phyloP scores from a whole-genome alignment of 2,888 invertebrate genomes.

The Chamaedrilus cognettii region DNA sequence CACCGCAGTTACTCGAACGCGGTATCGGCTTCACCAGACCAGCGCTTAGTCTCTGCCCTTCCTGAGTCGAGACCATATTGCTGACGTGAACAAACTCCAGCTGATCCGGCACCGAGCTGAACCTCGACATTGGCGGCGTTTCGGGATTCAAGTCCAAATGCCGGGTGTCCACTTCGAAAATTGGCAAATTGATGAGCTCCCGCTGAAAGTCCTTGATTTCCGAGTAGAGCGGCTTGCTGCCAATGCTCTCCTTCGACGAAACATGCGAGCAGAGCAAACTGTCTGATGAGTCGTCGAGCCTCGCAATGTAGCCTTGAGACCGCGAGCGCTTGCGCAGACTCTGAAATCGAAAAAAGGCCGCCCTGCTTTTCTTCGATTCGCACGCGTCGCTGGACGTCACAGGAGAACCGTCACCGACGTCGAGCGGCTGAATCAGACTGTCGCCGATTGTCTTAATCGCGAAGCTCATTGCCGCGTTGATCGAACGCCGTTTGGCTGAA shows the following conservation, averaged over 20 bases:
- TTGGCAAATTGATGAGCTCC: conserved; percentile 65
- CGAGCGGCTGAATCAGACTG: conserved; percentile 54
- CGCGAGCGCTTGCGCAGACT: conserved; percentile 56
- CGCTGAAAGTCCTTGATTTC: conserved; percentile 65
- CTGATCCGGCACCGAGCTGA: conserved; percentile 53
- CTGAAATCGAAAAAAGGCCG: conserved; percentile 58
- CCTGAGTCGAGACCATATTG: too few species aligned
- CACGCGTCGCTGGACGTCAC: not conserved
- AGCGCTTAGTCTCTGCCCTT: too few species aligned
- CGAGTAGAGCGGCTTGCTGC: conserved; percentile 8
- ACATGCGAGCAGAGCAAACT: conserved; percentile 3
- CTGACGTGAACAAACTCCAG: conserved; percentile 25
- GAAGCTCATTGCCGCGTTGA: conserved; percentile 39
- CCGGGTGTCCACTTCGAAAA: conserved; percentile 56
- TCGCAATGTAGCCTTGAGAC: conserved; percentile 47
- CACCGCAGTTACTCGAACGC: too few species aligned
- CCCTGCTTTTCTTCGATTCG: conserved; percentile 5
- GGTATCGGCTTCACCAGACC: too few species aligned
- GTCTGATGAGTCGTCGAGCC: conserved; percentile 18
- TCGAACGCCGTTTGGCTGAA: conserved; percentile 24
- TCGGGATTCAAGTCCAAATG: not conserved
- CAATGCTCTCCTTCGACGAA: conserved; percentile 14
- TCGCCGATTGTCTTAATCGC: conserved; percentile 54
- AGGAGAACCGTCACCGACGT: conserved; percentile 30
- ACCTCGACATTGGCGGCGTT: conserved; percentile 51